These are phyloP conservation scores for Copsychus sechellarum DNA, from an alignment of 2,113 vertebrate genomes.

Conservation along the genomic window DNA sequence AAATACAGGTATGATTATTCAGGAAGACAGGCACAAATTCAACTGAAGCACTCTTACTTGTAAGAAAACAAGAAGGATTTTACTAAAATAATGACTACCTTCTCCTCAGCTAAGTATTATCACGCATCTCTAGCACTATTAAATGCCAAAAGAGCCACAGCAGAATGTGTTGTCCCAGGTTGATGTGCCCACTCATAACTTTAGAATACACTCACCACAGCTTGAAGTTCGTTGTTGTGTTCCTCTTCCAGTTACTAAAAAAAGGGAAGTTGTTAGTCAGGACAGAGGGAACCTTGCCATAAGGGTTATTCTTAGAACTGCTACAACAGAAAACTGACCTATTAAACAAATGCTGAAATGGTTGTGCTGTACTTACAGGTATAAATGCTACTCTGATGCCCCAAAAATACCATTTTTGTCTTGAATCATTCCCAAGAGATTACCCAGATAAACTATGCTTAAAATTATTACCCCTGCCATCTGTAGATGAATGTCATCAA, in stretches of 20 bases:
- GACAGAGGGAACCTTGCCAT: background rate
- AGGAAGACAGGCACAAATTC: background rate
- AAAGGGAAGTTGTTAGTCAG: background rate
- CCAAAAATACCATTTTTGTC: fast-evolving
- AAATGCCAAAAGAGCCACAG: background rate
- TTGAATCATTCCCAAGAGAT: background rate
- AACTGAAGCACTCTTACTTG: background rate
- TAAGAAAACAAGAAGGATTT: background rate
- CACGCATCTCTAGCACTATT: background rate
- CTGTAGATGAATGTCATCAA: background rate
- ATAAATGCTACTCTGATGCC: background rate
- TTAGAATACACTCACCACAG: background rate
- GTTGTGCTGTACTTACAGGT: background rate
- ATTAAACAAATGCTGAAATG: background rate
- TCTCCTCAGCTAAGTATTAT: background rate
- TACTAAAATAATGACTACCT: background rate
- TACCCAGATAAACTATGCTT: background rate
- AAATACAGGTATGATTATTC: background rate
- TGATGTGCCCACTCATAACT: background rate
- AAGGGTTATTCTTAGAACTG: background rate
- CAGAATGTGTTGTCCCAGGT: fast-evolving
- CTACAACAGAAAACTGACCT: background rate
- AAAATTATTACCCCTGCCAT: background rate
- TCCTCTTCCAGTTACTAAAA: constrained; percentile 23
- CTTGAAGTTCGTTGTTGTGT: background rate